Base-by-base conservation (phyloP, 1,140 invertebrate genomes). In the Aricia agestis region DNA sequence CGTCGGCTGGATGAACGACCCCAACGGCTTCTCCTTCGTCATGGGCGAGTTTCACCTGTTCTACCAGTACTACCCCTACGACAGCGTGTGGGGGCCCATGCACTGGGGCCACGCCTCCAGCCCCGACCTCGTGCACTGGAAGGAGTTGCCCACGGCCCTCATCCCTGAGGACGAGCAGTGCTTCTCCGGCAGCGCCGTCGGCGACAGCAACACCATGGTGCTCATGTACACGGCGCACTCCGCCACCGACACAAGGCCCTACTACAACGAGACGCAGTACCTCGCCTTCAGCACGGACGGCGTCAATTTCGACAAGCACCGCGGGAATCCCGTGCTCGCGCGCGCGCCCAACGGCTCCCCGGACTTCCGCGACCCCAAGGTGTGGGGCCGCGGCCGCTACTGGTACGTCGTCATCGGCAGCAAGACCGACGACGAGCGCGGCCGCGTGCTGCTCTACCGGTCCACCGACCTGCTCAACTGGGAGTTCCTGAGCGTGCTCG, bases 1-100 rank as follows among this genome's bases (percentile, higher is more conserved):
- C 0, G 84, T 86, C 1, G 90, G 90, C 6, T 92, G 90, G 90
- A 86, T 91, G 79, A 92, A 92, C 73, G 91, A 92, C 61, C 91
- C 91, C 0, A 92, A 92, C 66, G 90, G 91, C 31, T 90, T 92
- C 42, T 83, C 87, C 1, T 89, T 79, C 70, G 83, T 80, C 73
- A 84, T 87, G 36, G 90, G 85, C 11, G 77, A 84, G 67, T 91
- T 84, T 70, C 92, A 92, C 72, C 73, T 92, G 6, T 92, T 89
- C 74, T 92, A 86, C 31, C 91, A 92, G 70, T 86, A 82, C 67
- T 88, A 92, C 68, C 89, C 89, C 0, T 89, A 90, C 45, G 83
- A 83, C 32, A 86, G 81, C 42, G 70, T 76, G 0, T 86, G 82
- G 85, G 90, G 89, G 0, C 87, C 88, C 0, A 89, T 92, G 82